Conservation (phyloP, 2,797 vertebrate genomes). For the Menidia menidia region DNA sequence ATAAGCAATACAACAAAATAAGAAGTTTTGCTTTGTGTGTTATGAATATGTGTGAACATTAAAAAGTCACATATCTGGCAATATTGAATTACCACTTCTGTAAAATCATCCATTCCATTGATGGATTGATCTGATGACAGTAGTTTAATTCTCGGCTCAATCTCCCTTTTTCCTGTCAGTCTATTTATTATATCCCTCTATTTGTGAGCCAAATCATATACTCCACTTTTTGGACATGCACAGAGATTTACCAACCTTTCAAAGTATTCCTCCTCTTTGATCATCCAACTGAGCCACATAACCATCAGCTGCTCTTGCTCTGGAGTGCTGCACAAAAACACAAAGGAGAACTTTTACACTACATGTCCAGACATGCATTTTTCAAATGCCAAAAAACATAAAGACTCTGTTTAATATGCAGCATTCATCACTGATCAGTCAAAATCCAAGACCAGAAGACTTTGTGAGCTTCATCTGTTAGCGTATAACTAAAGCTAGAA, state of each 20-base stretch:
- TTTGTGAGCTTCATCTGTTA: slow-evolving; percentile 1
- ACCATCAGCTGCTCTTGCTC: slow-evolving; percentile 98
- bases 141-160: no score
- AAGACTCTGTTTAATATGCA: slow-evolving; percentile 12
- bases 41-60: no score
- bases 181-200: no score
- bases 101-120: no score
- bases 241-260: slow-evolving; percentile 86
- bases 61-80: no score
- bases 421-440: slow-evolving; percentile 10
- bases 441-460: slow-evolving; percentile 7
- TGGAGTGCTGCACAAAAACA: slow-evolving; percentile 86
- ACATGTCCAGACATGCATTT: slow-evolving; percentile 6
- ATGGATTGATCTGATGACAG: no score
- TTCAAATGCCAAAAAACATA: slow-evolving; percentile 15
- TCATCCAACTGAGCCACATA: slow-evolving; percentile 99
- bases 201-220: no score
- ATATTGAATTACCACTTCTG: no score
- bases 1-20: no score
- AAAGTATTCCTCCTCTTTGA: slow-evolving; percentile 99
- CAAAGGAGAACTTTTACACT: slow-evolving; percentile 1
- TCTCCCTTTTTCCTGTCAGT: no score
- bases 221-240: neutral
- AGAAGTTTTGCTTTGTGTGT: no score
- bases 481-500: slow-evolving; percentile 18